Evolutionary conservation across 2,113 vertebrate genomes (phyloP).

Genomic region (Poeciliopsis turrubarensis): DNA sequence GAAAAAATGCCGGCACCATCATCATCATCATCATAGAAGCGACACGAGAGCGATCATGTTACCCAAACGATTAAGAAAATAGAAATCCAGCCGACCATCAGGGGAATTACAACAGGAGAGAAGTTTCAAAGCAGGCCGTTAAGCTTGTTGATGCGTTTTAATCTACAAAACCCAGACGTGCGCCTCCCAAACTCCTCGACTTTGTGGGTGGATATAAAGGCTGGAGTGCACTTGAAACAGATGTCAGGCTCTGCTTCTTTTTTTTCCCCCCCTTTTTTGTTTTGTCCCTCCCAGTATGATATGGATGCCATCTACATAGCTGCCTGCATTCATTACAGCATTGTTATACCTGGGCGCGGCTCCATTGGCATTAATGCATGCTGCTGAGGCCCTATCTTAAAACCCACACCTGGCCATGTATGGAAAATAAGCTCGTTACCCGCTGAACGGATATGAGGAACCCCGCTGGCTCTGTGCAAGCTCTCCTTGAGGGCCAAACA

Average conservation of each 20-base stretch:
- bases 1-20: constrained; percentile 16
- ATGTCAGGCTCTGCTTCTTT: constrained; percentile 59
- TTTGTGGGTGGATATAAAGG: constrained; percentile 74
- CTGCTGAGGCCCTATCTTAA: constrained; percentile 80
- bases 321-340: constrained; percentile 68
- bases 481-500: constrained; percentile 70
- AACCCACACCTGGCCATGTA: constrained; percentile 79
- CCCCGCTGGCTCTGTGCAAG: constrained; percentile 66
- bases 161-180: constrained; percentile 75
- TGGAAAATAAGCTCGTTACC: constrained; percentile 72
- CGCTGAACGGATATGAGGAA: constrained; percentile 68
- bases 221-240: constrained; percentile 77
- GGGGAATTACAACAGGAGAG: constrained; percentile 61
- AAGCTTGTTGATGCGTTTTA: constrained; percentile 77
- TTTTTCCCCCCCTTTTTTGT: background rate
- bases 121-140: constrained; percentile 74
- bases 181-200: constrained; percentile 65
- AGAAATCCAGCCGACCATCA: constrained; percentile 64
- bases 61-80: constrained; percentile 68
- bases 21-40: constrained; percentile 46
- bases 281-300: constrained; percentile 66
- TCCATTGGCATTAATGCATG: constrained; percentile 70
- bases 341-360: constrained; percentile 65
- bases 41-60: constrained; percentile 40
- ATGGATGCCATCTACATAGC: constrained; percentile 71